These are phyloP conservation scores for Zaprionus lachaisei DNA, from an alignment of 1,140 invertebrate genomes.

Conservation along the genomic window DNA sequence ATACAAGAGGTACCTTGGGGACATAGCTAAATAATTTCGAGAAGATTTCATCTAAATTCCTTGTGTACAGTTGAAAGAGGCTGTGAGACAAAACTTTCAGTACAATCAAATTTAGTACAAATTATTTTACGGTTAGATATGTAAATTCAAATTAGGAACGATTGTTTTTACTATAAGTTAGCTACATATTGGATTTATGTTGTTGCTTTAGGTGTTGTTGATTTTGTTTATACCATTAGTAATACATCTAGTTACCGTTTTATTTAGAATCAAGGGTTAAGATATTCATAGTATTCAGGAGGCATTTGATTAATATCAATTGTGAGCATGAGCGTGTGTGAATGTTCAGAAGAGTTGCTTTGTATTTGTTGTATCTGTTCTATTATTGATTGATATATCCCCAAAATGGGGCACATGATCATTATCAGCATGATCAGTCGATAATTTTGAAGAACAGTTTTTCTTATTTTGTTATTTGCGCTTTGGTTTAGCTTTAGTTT, in stretches of 20 bases:
- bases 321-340: constrained; percentile 85
- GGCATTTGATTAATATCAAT: constrained; percentile 77
- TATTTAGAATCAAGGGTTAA: constrained; percentile 74
- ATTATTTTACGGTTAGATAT: constrained; percentile 73
- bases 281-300: constrained; percentile 71
- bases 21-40: constrained; percentile 42
- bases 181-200: constrained; percentile 69
- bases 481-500: constrained; percentile 33
- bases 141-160: constrained; percentile 73
- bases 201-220: constrained; percentile 50
- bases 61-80: constrained; percentile 47
- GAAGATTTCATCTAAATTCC: constrained; percentile 50
- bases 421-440: constrained; percentile 22
- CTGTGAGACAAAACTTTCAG: constrained; percentile 32
- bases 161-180: constrained; percentile 77
- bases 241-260: constrained; percentile 69
- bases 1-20: constrained; percentile 53
- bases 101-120: constrained; percentile 53
- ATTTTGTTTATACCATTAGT: constrained; percentile 72
- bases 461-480: constrained; percentile 49
- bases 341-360: constrained; percentile 81
- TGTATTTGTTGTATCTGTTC: constrained; percentile 74
- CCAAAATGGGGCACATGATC: constrained; percentile 15
- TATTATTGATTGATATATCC: constrained; percentile 35
- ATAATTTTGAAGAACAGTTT: constrained; percentile 55